Evolutionary conservation across 2,113 vertebrate species (phyloP).

Genomic region (Notiomystis cincta): DNA sequence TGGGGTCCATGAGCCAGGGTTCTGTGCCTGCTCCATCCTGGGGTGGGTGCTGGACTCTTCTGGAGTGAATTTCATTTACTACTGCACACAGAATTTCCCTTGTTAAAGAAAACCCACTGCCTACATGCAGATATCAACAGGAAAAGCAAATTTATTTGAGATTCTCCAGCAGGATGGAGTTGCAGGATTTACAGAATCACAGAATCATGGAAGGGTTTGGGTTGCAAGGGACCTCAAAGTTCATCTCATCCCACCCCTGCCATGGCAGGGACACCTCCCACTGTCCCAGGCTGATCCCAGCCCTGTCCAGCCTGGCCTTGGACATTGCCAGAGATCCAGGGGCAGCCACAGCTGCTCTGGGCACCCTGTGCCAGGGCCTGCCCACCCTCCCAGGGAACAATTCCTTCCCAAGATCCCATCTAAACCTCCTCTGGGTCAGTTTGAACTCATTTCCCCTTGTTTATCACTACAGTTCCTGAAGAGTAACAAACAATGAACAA

Average conservation of each 20-base stretch:
- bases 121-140: background rate
- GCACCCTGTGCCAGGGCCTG: background rate
- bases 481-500: background rate
- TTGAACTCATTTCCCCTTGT: too few relatives aligned
- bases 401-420: background rate
- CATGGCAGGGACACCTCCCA: background rate
- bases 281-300: background rate
- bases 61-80: background rate
- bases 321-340: background rate
- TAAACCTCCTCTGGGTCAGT: background rate
- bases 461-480: background rate
- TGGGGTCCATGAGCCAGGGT: background rate
- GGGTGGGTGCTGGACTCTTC: background rate
- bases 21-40: background rate
- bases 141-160: background rate
- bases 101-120: background rate
- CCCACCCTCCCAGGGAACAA: background rate
- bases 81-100: background rate
- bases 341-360: background rate
- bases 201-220: background rate
- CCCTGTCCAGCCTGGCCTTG: background rate
- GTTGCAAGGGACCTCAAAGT: background rate
- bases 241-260: rapidly evolving
- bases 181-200: background rate
- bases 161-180: background rate